Conservation (phyloP, 2,113 vertebrate species). For the Orthochromis malagaraziensis region DNA sequence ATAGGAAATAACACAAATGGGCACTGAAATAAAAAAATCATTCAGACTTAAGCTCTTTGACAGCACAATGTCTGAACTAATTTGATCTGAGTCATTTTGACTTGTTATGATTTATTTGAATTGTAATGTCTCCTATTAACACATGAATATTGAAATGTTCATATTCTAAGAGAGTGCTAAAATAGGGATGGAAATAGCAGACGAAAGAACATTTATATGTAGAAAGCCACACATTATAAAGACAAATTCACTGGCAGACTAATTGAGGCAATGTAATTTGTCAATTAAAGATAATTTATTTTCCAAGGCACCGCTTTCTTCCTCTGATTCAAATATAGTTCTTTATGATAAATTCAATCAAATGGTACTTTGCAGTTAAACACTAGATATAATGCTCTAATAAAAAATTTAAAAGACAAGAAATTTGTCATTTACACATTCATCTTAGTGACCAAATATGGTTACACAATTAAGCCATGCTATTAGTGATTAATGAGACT, state of each 20-base stretch:
- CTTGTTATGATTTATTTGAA: conserved; percentile 40
- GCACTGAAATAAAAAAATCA: not conserved
- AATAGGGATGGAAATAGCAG: conserved; percentile 69
- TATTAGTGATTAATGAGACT: conserved; percentile 52
- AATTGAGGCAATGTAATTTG: conserved; percentile 72
- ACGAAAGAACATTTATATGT: conserved; percentile 63
- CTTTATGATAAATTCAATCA: conserved; percentile 82
- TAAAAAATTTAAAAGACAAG: conserved; percentile 69
- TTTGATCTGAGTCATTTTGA: conserved; percentile 13
- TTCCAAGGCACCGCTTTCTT: conserved; percentile 56
- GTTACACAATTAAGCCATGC: conserved; percentile 65
- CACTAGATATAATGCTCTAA: conserved; percentile 74
- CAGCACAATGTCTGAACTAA: not conserved
- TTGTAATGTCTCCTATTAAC: conserved; percentile 59
- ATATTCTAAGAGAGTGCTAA: conserved; percentile 46
- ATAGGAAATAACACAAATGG: not conserved
- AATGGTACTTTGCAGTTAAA: conserved; percentile 80
- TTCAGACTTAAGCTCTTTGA: not conserved
- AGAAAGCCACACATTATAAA: conserved; percentile 66
- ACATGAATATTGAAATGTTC: conserved; percentile 64
- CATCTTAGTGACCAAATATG: conserved; percentile 65
- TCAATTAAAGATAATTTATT: conserved; percentile 75
- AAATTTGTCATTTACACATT: conserved; percentile 72
- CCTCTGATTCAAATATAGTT: conserved; percentile 79
- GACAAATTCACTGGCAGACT: conserved; percentile 69